phyloP scores from a whole-genome alignment of 1,140 invertebrate species.

The Zaprionus capensis region DNA sequence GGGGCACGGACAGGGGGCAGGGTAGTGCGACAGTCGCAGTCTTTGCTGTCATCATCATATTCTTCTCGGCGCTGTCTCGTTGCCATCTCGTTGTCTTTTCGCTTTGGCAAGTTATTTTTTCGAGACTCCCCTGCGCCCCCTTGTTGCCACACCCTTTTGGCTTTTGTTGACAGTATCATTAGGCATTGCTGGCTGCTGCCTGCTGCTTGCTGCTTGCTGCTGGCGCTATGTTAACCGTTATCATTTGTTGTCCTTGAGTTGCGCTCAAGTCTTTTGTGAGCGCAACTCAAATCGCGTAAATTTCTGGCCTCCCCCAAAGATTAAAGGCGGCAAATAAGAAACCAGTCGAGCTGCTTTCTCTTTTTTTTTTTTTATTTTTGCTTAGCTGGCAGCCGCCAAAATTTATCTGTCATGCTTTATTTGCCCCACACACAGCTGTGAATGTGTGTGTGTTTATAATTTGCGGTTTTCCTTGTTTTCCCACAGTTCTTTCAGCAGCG shows the following conservation, averaged over 20 bases:
- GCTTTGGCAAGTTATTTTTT: slow-evolving; percentile 25
- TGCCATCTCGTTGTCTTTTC: slow-evolving; percentile 35
- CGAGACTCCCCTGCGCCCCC: background rate
- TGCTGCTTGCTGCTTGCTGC: slow-evolving; percentile 31
- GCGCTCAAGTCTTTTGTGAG: slow-evolving; percentile 52
- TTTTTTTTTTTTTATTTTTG: slow-evolving; percentile 39
- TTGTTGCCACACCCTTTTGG: slow-evolving; percentile 25
- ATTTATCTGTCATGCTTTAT: slow-evolving; percentile 57
- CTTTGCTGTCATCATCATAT: slow-evolving; percentile 78
- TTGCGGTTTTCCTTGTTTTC: slow-evolving; percentile 49
- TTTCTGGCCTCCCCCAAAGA: slow-evolving; percentile 55
- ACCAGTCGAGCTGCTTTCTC: slow-evolving; percentile 10
- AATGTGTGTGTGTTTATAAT: slow-evolving; percentile 57
- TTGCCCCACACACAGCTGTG: slow-evolving; percentile 8
- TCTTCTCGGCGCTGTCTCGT: slow-evolving; percentile 38
- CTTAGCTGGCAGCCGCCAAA: slow-evolving; percentile 63
- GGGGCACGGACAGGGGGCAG: background rate
- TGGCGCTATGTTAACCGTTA: slow-evolving; percentile 71
- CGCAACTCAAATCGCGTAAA: slow-evolving; percentile 65
- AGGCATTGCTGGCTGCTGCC: slow-evolving; percentile 53
- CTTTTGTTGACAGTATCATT: slow-evolving; percentile 77
- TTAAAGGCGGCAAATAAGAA: slow-evolving; percentile 55
- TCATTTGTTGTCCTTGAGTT: slow-evolving; percentile 81
- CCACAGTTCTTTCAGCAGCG: slow-evolving; percentile 1
- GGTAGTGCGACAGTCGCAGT: slow-evolving; percentile 27